These are phyloP conservation scores for Amphibalanus amphitrite DNA, from an alignment of 1,140 invertebrate species.

Conservation along the genomic window DNA sequence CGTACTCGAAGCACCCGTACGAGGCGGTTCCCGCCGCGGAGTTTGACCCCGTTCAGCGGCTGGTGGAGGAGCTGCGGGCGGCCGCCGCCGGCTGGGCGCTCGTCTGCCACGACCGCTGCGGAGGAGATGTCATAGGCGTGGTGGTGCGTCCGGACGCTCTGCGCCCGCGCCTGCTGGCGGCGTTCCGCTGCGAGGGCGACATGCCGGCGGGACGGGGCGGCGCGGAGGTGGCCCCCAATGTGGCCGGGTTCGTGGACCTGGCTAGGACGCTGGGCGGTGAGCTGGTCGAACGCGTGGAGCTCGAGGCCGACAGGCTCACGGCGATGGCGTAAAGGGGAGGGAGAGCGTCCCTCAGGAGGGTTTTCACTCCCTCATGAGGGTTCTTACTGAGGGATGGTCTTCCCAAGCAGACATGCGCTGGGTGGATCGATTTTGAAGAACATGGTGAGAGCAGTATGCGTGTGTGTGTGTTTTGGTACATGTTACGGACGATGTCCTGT, in stretches of 20 bases:
- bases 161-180: background rate
- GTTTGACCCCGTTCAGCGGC: conserved; percentile 22
- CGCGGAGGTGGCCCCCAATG: background rate
- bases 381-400: too few species aligned
- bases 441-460: too few species aligned
- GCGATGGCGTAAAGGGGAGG: background rate
- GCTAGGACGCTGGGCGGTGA: background rate
- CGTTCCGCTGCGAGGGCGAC: background rate
- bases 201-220: background rate
- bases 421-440: too few species aligned
- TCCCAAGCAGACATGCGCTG: too few species aligned
- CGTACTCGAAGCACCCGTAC: background rate
- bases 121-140: background rate
- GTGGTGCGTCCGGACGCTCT: background rate
- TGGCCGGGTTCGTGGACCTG: background rate
- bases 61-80: conserved; percentile 5
- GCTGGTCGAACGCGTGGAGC: background rate
- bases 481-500: too few species aligned
- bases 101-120: background rate
- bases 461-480: too few species aligned
- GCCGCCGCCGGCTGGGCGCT: background rate
- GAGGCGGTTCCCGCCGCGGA: background rate
- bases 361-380: too few species aligned
- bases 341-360: too few species aligned
- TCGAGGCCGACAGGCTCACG: background rate